phyloP scores from a whole-genome alignment of 2,888 invertebrate species.

The Drosophila demipolita region DNA sequence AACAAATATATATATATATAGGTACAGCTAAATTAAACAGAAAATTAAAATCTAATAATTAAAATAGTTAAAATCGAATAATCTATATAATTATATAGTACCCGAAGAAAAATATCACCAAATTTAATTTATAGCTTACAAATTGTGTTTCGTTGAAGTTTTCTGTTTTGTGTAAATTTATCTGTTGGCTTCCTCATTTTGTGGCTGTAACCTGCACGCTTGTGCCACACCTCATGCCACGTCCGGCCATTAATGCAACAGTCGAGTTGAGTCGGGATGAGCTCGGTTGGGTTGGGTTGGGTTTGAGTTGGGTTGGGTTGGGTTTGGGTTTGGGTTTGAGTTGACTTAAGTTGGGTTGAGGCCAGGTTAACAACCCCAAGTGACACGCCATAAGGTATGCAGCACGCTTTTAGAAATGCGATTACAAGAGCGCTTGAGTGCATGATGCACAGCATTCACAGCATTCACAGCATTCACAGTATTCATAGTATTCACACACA shows the following conservation, averaged over 20 bases:
- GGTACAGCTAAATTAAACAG: too few species aligned
- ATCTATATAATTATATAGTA: too few species aligned
- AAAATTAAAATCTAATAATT: too few species aligned
- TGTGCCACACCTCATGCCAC: constrained; percentile 1
- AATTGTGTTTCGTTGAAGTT: not conserved
- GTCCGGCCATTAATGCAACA: constrained; percentile 50
- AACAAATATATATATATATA: not conserved
- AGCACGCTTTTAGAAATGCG: constrained; percentile 71
- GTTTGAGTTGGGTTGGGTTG: constrained; percentile 1
- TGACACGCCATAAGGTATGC: constrained; percentile 63
- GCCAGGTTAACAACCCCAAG: constrained; percentile 69
- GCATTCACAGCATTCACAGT: constrained; percentile 58
- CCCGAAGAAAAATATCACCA: not conserved
- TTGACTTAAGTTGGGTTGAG: constrained; percentile 14
- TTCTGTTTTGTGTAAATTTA: not conserved
- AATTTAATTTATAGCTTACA: not conserved
- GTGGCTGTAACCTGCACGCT: constrained; percentile 7
- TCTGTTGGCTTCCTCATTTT: not conserved
- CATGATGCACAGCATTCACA: constrained; percentile 51
- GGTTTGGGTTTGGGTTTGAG: constrained; percentile 9
- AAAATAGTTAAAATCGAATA: too few species aligned
- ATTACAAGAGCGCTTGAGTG: constrained; percentile 70
- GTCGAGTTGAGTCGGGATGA: constrained; percentile 17
- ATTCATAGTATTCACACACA: constrained; percentile 38
- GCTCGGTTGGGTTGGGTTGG: constrained; percentile 13